These are phyloP conservation scores for Terebella lapidaria DNA, from an alignment of 2,888 invertebrate genomes.

Conservation along the genomic window DNA sequence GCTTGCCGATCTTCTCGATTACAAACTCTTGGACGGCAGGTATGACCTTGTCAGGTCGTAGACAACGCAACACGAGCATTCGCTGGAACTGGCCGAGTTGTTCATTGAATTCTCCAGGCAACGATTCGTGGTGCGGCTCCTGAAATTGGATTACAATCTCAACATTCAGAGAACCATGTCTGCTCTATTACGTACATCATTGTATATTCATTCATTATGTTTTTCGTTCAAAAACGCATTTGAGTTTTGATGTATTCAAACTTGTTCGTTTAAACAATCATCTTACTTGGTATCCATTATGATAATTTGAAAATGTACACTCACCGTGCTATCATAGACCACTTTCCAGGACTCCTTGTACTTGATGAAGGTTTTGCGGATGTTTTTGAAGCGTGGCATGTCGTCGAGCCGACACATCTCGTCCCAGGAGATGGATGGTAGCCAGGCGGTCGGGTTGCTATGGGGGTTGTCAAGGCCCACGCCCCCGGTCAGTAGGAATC, in stretches of 20 bases:
- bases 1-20: constrained; percentile 50
- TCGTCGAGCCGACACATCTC: constrained; percentile 53
- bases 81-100: constrained; percentile 49
- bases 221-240: too few species aligned
- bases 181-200: too few species aligned
- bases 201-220: too few species aligned
- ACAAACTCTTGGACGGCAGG: constrained; percentile 46
- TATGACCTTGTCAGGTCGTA: constrained; percentile 55
- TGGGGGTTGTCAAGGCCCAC: constrained; percentile 72
- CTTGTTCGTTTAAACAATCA: too few species aligned
- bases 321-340: constrained; percentile 67
- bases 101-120: constrained; percentile 52
- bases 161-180: too few species aligned
- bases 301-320: too few species aligned
- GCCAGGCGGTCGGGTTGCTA: constrained; percentile 75
- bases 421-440: constrained; percentile 68
- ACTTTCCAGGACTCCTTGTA: constrained; percentile 58
- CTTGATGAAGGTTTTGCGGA: constrained; percentile 47
- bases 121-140: constrained; percentile 37
- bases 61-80: constrained; percentile 52
- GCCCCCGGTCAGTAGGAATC: constrained; percentile 83
- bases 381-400: constrained; percentile 42
- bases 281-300: too few species aligned
- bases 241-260: too few species aligned
- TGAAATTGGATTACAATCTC: background rate